A percentile compares a stretch with the other conserved stretches of the same genome.
These are phyloP conservation scores for Eurypyga helias DNA, from an alignment of 2,113 vertebrate genomes.

Conservation along the genomic window DNA sequence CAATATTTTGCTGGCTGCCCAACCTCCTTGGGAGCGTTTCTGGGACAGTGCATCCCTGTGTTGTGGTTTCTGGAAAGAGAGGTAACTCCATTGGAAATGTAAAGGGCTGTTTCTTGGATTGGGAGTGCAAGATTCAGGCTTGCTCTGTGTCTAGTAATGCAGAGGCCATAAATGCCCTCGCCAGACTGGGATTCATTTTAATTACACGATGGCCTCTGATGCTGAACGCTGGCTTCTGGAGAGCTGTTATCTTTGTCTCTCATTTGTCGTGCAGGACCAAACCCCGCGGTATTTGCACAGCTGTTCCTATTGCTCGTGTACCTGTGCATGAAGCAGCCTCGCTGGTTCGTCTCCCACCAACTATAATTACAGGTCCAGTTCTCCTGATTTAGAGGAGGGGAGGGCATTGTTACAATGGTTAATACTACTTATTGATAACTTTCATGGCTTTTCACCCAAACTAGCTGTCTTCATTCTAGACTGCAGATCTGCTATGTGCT, in stretches of 20 bases:
- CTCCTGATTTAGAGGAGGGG: neutral
- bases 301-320: neutral
- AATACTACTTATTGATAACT: neutral
- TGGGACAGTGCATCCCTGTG: neutral
- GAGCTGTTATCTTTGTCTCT: neutral
- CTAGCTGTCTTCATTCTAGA: neutral
- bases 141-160: neutral
- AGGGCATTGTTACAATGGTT: neutral
- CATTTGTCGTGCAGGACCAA: neutral
- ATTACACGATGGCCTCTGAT: neutral
- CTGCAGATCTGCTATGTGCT: neutral
- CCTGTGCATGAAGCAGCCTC: neutral
- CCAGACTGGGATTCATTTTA: neutral
- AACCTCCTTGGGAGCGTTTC: neutral
- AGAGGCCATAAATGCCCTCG: neutral
- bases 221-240: neutral
- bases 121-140: neutral
- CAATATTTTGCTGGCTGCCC: neutral
- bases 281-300: neutral
- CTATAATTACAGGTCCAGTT: neutral
- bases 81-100: neutral
- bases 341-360: neutral
- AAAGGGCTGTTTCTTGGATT: neutral
- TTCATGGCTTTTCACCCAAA: neutral
- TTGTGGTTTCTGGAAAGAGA: neutral